Base-by-base conservation (phyloP, 2,797 vertebrate genomes). In the Micropoecilia bifurca region DNA sequence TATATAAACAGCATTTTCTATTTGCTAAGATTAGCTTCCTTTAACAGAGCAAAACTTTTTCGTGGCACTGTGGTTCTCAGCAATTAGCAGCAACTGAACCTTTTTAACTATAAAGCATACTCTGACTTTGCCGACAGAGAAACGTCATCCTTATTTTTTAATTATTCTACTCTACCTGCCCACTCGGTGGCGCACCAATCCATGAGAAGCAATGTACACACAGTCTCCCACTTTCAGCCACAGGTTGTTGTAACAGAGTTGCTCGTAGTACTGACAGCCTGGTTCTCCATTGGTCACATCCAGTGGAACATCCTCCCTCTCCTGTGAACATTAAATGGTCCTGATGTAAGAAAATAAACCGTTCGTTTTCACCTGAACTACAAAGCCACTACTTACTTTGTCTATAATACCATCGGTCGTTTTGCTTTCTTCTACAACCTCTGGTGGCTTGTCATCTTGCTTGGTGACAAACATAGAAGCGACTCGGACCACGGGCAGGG, bases 201-300 rank as follows among this genome's bases (percentile, higher is more conserved):
- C 98, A 74, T 99, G 98, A 18, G 98, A 99, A 79, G 96, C 97
- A 63, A 99, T 98, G 91, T 98, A 99, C 82, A 99, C 97, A 63
- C 96, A 99, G 86, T 99, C 98, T 36, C 98, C 98, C 80, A 99
- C 97, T 94, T 99, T 99, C 30, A 99, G 94, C 97, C 97, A 99
- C 92, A 95, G 91, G 84, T 98, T 98, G 80, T 99, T 99, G 93
- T 98, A 98, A 90, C 90, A 97, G 77, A 99, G 97, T 90, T 99
- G 98, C 74, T 99, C 98, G 59, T 97, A 99, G 91, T 99, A 99
- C 90, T 98, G 97, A 89, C 98, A 99, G 12, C 97, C 98, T 57
- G 97, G 97, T 25, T 99, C 98, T 73, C 98, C 98, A 22, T 97
- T 99, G 80, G 96, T 94, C 96, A 99, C 96, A 80, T 99, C 98